Base-by-base conservation (phyloP, 2,888 invertebrate species). In the Trypoxylon attenuatum region DNA sequence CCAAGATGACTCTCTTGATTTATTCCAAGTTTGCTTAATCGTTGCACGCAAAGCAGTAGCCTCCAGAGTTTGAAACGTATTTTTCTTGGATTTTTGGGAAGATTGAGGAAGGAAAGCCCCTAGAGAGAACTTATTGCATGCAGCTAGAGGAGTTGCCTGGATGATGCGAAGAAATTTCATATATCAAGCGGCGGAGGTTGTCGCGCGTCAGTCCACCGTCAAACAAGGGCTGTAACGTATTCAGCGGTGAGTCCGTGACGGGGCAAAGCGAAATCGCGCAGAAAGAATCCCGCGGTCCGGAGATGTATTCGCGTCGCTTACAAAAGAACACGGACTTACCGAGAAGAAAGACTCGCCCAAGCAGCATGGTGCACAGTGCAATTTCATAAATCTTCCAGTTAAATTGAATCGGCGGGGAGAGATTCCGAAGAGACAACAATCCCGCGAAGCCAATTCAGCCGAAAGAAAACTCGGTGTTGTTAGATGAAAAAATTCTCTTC, bases 21-120 rank as follows among this genome's bases (percentile, higher is more conserved):
- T 68, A 65, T 68, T 29, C 39, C 29, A 23, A 65, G 65, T 60
- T 56, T 56, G 60, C 60, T 60, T 56, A 52, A 15, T 15, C 41
- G 16, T 10, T 19, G 33, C 27, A n/a, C 29, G 50, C 45, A 38
- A 56, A 57, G 53, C 25, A 29, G n/a, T n/a, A n/a, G n/a, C n/a
- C n/a, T n/a, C n/a, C n/a, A n/a, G n/a, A n/a, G n/a, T n/a, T n/a
- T n/a, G n/a, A n/a, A n/a, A n/a, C n/a, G n/a, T n/a, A n/a, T n/a
- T n/a, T n/a, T n/a, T n/a, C n/a, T n/a, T n/a, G n/a, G n/a, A n/a
- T n/a, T n/a, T n/a, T n/a, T n/a, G n/a, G n/a, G n/a, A n/a, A n/a
- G n/a, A n/a, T n/a, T n/a, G n/a, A n/a, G n/a, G n/a, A n/a, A n/a
- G n/a, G n/a, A n/a, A n/a, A n/a, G n/a, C n/a, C n/a, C n/a, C n/a